These are phyloP conservation scores for Scopus umbretta DNA, from an alignment of 2,113 vertebrate genomes.

Conservation along the genomic window DNA sequence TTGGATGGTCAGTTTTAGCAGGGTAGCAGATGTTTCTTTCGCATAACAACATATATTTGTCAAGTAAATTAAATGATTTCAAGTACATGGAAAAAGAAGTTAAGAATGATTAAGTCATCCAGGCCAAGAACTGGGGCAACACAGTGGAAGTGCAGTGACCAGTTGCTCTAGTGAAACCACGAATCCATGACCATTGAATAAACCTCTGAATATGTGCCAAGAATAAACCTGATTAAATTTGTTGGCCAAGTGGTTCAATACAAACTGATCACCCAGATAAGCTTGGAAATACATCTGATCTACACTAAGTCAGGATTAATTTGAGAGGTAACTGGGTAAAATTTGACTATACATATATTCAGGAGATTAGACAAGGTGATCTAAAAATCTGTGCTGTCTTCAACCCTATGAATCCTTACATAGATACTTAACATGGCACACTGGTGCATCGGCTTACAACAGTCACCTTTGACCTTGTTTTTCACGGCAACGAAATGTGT, in stretches of 20 bases:
- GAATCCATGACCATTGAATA: not conserved
- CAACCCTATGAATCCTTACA: not conserved
- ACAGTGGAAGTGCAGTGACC: not conserved
- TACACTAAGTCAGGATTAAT: not conserved
- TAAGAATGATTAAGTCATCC: not conserved
- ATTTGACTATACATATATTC: not conserved
- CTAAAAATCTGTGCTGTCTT: not conserved
- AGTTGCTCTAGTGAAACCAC: not conserved
- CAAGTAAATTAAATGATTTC: not conserved
- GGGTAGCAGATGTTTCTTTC: not conserved
- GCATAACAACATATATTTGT: not conserved
- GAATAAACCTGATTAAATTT: not conserved
- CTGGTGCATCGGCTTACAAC: not conserved
- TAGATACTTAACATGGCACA: not conserved
- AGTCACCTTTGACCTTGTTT: not conserved
- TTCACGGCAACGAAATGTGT: not conserved
- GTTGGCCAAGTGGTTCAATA: not conserved
- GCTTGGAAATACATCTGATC: not conserved
- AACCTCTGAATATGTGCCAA: not conserved
- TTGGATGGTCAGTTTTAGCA: not conserved
- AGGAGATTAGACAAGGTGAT: not conserved
- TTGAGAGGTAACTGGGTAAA: not conserved
- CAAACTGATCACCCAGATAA: not conserved
- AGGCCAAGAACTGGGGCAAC: not conserved
- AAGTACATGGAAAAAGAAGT: not conserved